Percentiles rank a stretch among this genome's conserved stretches.
These are phyloP conservation scores for Tympanuchus pallidicinctus DNA, from an alignment of 2,113 vertebrate genomes.

Conservation along the genomic window DNA sequence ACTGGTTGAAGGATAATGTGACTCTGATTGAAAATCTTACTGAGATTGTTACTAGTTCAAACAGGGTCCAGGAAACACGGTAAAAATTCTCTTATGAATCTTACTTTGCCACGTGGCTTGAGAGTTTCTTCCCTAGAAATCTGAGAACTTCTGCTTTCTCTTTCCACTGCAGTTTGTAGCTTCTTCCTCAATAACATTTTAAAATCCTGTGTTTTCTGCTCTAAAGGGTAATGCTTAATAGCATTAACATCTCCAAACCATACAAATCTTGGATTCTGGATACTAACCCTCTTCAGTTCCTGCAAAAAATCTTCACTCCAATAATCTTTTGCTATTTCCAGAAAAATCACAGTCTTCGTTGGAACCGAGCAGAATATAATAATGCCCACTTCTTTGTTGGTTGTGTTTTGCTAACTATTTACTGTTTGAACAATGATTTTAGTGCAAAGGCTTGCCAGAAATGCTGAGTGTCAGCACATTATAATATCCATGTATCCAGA, in stretches of 20 bases:
- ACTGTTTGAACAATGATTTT: background rate
- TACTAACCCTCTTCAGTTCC: background rate
- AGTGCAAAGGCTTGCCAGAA: background rate
- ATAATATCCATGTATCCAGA: background rate
- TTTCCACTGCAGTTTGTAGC: background rate
- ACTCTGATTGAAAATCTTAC: conserved; percentile 89
- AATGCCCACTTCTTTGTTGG: background rate
- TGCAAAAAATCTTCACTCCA: background rate
- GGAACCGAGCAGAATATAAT: background rate
- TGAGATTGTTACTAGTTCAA: conserved; percentile 87
- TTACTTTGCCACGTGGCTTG: background rate
- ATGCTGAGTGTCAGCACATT: background rate
- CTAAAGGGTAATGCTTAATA: background rate
- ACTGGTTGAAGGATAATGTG: conserved; percentile 91
- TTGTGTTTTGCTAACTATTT: background rate
- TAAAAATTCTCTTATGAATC: conserved; percentile 60
- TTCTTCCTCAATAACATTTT: background rate
- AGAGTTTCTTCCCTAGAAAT: background rate
- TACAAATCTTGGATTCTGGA: background rate
- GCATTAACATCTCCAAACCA: background rate
- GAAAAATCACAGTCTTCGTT: background rate
- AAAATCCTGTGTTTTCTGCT: background rate
- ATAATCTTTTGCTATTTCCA: background rate
- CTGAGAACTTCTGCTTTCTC: background rate
- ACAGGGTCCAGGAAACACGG: conserved; percentile 87